phyloP scores from a whole-genome alignment of 2,113 vertebrate species.

The Bos javanicus region DNA sequence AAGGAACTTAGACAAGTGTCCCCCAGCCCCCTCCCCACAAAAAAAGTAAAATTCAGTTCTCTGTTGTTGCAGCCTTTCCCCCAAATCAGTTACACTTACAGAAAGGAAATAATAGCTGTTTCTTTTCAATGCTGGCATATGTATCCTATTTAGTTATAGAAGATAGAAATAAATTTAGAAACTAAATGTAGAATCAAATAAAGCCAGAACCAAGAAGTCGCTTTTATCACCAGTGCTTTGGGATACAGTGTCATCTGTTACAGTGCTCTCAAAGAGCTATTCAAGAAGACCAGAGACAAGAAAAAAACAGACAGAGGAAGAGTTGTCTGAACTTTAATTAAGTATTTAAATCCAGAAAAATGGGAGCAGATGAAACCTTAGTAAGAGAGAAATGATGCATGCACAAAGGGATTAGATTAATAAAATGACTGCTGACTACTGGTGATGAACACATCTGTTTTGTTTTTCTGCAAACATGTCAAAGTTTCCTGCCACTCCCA shows the following conservation, averaged over 20 bases:
- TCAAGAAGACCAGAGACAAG: constrained; percentile 10
- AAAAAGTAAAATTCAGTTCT: background rate
- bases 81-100: background rate
- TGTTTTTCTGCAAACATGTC: background rate
- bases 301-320: background rate
- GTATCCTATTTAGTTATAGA: background rate
- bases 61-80: background rate
- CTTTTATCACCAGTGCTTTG: background rate
- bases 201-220: background rate
- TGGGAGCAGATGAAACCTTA: background rate
- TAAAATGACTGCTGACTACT: background rate
- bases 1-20: background rate
- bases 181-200: background rate
- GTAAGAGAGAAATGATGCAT: constrained; percentile 42
- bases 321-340: constrained; percentile 66
- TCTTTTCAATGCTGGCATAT: background rate
- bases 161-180: background rate
- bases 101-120: background rate
- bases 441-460: background rate
- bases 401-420: constrained; percentile 29
- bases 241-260: background rate
- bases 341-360: constrained; percentile 47
- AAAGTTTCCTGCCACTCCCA: background rate
- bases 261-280: background rate
- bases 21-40: background rate